Evolutionary conservation across 2,888 invertebrate species (phyloP).

Genomic region (Fragum fragum): DNA sequence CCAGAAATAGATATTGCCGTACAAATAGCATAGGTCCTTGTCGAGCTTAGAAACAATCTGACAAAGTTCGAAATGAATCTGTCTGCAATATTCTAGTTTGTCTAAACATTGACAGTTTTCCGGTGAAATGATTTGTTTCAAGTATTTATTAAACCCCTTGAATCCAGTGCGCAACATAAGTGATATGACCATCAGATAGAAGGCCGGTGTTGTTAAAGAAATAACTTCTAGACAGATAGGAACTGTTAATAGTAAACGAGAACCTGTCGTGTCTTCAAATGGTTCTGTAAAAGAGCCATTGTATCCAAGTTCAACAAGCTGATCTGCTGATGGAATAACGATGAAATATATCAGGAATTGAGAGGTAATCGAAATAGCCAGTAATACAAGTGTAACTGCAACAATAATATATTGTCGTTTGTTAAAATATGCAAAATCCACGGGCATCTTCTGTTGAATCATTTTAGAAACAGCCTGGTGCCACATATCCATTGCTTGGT

Average conservation of each 20-base stretch:
- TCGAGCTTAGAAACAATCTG: slow-evolving; percentile 1
- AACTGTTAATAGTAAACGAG: not conserved
- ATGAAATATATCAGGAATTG: not conserved
- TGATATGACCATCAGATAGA: slow-evolving; percentile 9
- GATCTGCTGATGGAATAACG: not conserved
- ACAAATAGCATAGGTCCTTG: slow-evolving; percentile 3
- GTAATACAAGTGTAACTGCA: not conserved
- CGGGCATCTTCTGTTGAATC: not conserved
- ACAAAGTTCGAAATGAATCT: slow-evolving; percentile 6
- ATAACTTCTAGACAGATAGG: not conserved
- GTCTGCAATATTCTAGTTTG: not conserved
- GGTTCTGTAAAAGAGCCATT: not conserved
- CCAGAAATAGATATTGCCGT: slow-evolving; percentile 14
- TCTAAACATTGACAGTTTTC: not conserved
- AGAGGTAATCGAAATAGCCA: not conserved
- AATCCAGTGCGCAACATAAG: slow-evolving; percentile 1
- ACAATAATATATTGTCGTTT: not conserved
- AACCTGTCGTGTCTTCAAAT: not conserved
- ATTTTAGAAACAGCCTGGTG: not conserved
- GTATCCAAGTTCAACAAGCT: not conserved
- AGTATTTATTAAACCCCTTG: slow-evolving; percentile 2
- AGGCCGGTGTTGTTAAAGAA: slow-evolving; percentile 9
- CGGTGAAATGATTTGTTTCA: not conserved
- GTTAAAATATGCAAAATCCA: not conserved
- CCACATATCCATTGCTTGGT: not conserved